A percentile compares a stretch with the other conserved stretches of the same genome.
These are phyloP conservation scores for Lasaia peninsularis DNA, from an alignment of 1,140 invertebrate species.

Conservation along the genomic window DNA sequence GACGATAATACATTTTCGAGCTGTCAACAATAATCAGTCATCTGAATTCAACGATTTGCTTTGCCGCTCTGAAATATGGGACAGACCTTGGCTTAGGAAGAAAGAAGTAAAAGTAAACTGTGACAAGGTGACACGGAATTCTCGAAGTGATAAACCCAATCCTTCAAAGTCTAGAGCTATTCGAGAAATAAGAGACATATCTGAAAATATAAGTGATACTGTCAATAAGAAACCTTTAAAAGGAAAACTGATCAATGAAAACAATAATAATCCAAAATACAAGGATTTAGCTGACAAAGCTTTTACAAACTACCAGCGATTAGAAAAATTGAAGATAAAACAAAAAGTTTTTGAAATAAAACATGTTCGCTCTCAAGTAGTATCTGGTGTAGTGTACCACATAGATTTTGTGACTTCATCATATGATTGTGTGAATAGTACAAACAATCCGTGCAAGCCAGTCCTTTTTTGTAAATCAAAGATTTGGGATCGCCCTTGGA, in stretches of 20 bases:
- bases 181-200: not conserved
- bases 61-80: too few relatives aligned
- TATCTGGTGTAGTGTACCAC: conserved; percentile 38
- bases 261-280: conserved; percentile 40
- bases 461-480: conserved; percentile 36
- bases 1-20: conserved; percentile 36
- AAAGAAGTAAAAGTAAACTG: too few relatives aligned
- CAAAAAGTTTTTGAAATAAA: conserved; percentile 48
- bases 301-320: conserved; percentile 36
- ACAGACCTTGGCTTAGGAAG: too few relatives aligned
- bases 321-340: conserved; percentile 23
- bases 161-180: not conserved
- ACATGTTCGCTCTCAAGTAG: conserved; percentile 35
- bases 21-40: conserved; percentile 16
- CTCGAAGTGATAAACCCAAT: too few relatives aligned
- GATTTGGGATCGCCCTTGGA: conserved; percentile 44
- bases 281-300: conserved; percentile 43
- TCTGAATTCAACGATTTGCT: conserved; percentile 19
- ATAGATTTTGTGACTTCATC: conserved; percentile 45
- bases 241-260: conserved; percentile 25
- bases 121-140: conserved; percentile 28
- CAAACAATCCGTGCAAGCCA: conserved; percentile 21
- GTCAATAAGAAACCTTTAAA: not conserved
- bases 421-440: conserved; percentile 14
- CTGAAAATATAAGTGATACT: not conserved